Percentiles rank a stretch among this genome's conserved stretches.
These are phyloP conservation scores for Acromyrmex heyeri DNA, from an alignment of 1,140 invertebrate genomes.

Conservation along the genomic window DNA sequence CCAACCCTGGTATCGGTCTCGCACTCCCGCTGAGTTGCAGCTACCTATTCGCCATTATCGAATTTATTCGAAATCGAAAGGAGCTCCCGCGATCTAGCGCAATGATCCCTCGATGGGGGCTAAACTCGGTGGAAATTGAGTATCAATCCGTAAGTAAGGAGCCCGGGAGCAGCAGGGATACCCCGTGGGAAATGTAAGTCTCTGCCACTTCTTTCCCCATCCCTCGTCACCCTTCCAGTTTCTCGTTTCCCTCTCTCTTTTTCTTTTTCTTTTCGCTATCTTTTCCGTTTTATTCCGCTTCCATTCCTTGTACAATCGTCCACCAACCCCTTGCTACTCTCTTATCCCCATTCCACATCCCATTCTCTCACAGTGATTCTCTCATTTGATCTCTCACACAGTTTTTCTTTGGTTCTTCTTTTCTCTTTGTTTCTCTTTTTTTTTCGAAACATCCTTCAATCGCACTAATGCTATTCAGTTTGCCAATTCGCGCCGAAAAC, in stretches of 20 bases:
- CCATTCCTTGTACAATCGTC: constrained; percentile 17
- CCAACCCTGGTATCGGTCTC: not conserved
- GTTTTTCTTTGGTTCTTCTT: constrained; percentile 29
- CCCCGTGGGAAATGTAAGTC: constrained; percentile 82
- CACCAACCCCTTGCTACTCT: constrained; percentile 69
- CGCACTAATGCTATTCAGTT: constrained; percentile 38
- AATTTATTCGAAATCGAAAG: constrained; percentile 81
- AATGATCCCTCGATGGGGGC: constrained; percentile 78
- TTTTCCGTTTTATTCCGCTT: constrained; percentile 51
- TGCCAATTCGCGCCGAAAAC: constrained; percentile 48
- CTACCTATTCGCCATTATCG: constrained; percentile 76
- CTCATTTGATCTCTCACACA: constrained; percentile 46
- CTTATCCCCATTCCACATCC: constrained; percentile 62
- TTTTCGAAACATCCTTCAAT: constrained; percentile 24
- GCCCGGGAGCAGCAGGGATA: constrained; percentile 72
- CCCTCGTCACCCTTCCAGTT: constrained; percentile 60
- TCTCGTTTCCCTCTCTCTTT: constrained; percentile 14
- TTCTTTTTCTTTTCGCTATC: constrained; percentile 22
- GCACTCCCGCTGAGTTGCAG: not conserved
- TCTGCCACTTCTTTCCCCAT: constrained; percentile 59
- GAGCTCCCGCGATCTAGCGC: constrained; percentile 71
- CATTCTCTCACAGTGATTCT: constrained; percentile 58
- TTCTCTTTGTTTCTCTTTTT: constrained; percentile 14
- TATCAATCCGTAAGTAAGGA: constrained; percentile 83
- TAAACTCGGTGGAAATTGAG: constrained; percentile 83